Percentiles rank a stretch among this genome's conserved stretches.
phyloP scores from a whole-genome alignment of 1,140 invertebrate species.

The Scaptomyza pallida region DNA sequence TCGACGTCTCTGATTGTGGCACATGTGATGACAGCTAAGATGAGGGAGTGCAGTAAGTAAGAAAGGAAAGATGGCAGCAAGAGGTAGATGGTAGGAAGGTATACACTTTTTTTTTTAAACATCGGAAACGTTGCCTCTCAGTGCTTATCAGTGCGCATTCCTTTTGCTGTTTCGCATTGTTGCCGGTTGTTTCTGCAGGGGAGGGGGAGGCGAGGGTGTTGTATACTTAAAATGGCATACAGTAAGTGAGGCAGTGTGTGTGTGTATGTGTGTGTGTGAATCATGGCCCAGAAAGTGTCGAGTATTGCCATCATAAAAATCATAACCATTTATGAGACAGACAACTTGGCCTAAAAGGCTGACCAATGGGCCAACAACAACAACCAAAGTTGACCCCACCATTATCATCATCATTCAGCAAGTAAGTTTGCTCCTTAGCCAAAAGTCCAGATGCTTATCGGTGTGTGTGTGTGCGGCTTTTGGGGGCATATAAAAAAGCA shows the following conservation, averaged over 20 bases:
- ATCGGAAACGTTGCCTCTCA: constrained; percentile 64
- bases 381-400: constrained; percentile 19
- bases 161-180: constrained; percentile 56
- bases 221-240: constrained; percentile 22
- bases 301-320: constrained; percentile 71
- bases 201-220: background rate
- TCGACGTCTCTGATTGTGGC: constrained; percentile 26
- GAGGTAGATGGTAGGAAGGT: background rate
- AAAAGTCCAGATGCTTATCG: constrained; percentile 49
- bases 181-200: constrained; percentile 13
- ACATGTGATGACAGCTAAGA: constrained; percentile 48
- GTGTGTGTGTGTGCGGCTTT: constrained; percentile 38
- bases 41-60: constrained; percentile 13
- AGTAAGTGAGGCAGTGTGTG: background rate
- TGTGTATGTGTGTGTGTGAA: constrained; percentile 35
- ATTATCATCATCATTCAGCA: background rate
- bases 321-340: constrained; percentile 70
- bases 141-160: constrained; percentile 42
- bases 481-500: constrained; percentile 66
- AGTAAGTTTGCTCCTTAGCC: constrained; percentile 5
- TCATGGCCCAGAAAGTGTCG: constrained; percentile 64
- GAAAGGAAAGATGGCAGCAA: background rate
- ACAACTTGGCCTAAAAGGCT: constrained; percentile 33
- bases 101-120: too few relatives aligned
- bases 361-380: constrained; percentile 25